A percentile compares a stretch with the other conserved stretches of the same genome.
Conservation (phyloP, 37 sponge, comb jelly and placozoan species). For the Trichoplax adhaerens region DNA sequence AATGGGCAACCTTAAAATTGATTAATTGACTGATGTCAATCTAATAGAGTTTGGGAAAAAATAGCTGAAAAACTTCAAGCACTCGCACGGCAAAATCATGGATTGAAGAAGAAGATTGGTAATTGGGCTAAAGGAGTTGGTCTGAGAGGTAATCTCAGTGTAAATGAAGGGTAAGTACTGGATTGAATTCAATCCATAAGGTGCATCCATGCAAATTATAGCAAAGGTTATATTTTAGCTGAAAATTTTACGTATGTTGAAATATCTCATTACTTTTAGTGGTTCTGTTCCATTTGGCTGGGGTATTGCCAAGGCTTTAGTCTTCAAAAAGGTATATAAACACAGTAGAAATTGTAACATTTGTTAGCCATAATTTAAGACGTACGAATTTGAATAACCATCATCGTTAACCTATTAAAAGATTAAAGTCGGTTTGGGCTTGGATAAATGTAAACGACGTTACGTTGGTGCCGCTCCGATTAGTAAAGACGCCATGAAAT, state of each 20-base stretch:
- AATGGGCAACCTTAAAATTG: too few species aligned
- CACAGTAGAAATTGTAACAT: too few species aligned
- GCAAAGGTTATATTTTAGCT: too few species aligned
- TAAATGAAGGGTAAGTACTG: background rate
- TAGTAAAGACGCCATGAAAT: conserved; percentile 46
- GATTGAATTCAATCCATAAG: conserved; percentile 8
- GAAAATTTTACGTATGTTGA: background rate
- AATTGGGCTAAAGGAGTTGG: conserved; percentile 71
- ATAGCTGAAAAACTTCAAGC: conserved; percentile 50
- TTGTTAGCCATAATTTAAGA: too few species aligned
- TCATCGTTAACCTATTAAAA: too few species aligned
- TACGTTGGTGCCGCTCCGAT: conserved; percentile 53
- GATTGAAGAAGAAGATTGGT: conserved; percentile 37
- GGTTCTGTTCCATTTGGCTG: conserved; percentile 37
- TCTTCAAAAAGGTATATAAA: conserved; percentile 28
- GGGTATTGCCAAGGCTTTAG: conserved; percentile 35
- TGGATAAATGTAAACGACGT: too few species aligned
- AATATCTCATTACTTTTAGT: background rate
- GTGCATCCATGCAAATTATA: background rate
- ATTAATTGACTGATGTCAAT: too few species aligned
- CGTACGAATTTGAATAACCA: too few species aligned
- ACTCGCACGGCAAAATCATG: conserved; percentile 17
- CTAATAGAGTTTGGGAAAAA: conserved; percentile 86
- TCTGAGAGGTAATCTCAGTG: conserved; percentile 31
- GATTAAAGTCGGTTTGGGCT: too few species aligned